A percentile compares a stretch with the other conserved stretches of the same genome.
Conservation (phyloP, 2,888 invertebrate genomes). For the Eutolmus rufibarbis region DNA sequence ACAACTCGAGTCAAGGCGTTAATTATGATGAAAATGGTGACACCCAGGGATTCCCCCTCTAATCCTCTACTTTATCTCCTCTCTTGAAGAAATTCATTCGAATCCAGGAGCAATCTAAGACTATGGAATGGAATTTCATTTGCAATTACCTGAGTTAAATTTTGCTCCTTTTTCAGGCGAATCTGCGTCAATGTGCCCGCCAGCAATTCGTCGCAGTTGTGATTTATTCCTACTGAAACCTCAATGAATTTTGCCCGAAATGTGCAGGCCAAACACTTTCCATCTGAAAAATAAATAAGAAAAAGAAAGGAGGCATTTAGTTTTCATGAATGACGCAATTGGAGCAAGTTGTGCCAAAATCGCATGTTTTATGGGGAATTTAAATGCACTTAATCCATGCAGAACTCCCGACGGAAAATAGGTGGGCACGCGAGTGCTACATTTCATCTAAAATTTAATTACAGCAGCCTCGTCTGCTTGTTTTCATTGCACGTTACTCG, state of each 20-base stretch:
- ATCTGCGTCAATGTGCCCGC: conserved; percentile 93
- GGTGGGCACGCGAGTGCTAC: neutral
- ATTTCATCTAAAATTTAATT: neutral
- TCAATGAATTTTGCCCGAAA: conserved; percentile 94
- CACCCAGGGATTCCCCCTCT: neutral
- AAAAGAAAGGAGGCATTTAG: conserved; percentile 6
- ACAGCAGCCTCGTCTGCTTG: neutral
- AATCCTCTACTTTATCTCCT: neutral
- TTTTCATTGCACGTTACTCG: neutral
- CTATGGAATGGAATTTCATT: neutral
- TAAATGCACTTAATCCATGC: neutral
- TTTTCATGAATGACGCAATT: neutral
- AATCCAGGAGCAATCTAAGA: neutral
- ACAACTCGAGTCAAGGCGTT: neutral
- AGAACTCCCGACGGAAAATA: neutral
- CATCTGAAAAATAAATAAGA: conserved; percentile 72
- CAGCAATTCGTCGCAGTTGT: conserved; percentile 94
- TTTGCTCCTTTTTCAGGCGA: conserved; percentile 78
- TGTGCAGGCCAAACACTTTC: conserved; percentile 89
- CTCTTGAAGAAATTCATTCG: neutral
- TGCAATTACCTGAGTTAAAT: conserved; percentile 61
- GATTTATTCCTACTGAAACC: conserved; percentile 95
- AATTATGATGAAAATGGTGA: conserved; percentile 7
- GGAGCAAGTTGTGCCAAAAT: neutral
- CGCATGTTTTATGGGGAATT: neutral